Base-by-base conservation (phyloP, 2,113 vertebrate species). In the Pseudorasbora parva region DNA sequence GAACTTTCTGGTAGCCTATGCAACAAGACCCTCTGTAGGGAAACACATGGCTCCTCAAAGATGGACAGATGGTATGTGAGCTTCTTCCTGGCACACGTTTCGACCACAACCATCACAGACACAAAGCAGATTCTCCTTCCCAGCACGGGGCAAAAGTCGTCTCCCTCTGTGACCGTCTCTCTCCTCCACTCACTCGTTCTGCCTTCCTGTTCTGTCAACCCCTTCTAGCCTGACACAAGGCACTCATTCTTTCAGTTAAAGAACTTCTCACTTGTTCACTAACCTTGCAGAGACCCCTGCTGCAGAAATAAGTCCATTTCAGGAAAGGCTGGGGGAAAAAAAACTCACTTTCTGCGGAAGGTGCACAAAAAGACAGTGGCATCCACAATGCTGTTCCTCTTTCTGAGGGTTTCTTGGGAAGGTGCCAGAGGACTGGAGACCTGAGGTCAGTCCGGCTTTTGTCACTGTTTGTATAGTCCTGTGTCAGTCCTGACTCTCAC, bases 151-250 rank as follows among this genome's bases (percentile, higher is more conserved):
- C 77, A 37, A 14, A 71, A 57, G 54, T 62, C 30, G 8, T 56
- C 68, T 47, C 69, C n/a, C 79, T 33, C 43, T 69, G 64, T 51
- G 57, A 60, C 73, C 54, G 78, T 57, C 59, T 57, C 72, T 78
- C 72, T 37, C 54, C 21, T 21, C 47, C 86, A 49, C 60, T 66
- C 85, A 37, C 80, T 27, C 66, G 23, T 64, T 45, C 71, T 25
- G 51, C 57, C 68, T 68, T 84, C 81, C 79, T 83, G 79, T 75
- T 79, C 76, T 47, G 76, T 86, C 90, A 78, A 85, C 88, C 89
- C 87, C 86, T 78, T 90, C 90, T 89, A 81, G 79, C 64, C 57
- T 69, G 45, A 81, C 89, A 94, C 93, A 95, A 94, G 92, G 92
- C 85, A 2, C 33, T 91, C 90, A 91, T 94, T 94, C 90, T 93